Evolutionary conservation across 2,888 invertebrate genomes (phyloP).

Genomic region (Beris morrisii): DNA sequence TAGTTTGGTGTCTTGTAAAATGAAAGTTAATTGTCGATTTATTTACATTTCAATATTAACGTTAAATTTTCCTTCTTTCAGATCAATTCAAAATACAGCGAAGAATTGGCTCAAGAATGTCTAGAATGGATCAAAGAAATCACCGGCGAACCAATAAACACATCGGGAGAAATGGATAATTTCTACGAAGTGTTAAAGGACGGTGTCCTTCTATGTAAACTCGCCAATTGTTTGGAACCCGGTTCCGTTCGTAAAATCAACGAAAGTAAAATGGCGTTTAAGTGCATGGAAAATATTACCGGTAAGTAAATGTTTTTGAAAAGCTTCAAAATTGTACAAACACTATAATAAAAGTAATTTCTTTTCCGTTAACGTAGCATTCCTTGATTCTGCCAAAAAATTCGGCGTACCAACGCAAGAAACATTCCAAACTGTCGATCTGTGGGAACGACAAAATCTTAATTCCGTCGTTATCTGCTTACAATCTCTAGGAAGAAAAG

Average conservation of each 20-base stretch:
- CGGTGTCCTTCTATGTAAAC: constrained; percentile 86
- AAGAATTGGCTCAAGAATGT: constrained; percentile 88
- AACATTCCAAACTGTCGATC: constrained; percentile 95
- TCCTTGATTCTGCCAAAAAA: constrained; percentile 78
- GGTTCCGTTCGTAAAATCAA: constrained; percentile 91
- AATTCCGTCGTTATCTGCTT: constrained; percentile 95
- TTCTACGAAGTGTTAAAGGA: constrained; percentile 90
- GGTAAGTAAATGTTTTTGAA: constrained; percentile 39
- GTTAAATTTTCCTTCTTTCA: constrained; percentile 58
- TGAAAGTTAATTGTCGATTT: too few relatives aligned
- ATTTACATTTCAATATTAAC: too few relatives aligned
- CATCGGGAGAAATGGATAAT: constrained; percentile 90
- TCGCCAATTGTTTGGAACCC: constrained; percentile 83
- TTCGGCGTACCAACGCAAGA: constrained; percentile 93
- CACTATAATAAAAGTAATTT: constrained; percentile 1
- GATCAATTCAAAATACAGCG: constrained; percentile 98
- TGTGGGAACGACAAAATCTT: constrained; percentile 95
- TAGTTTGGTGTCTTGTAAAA: too few relatives aligned
- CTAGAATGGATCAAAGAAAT: constrained; percentile 90
- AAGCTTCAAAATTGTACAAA: background rate
- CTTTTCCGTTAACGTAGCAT: constrained; percentile 58
- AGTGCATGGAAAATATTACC: constrained; percentile 99
- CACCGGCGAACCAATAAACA: constrained; percentile 81
- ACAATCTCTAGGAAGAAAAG: constrained; percentile 93
- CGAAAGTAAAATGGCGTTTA: constrained; percentile 88